Percentiles rank a stretch among this genome's conserved stretches.
Evolutionary conservation across 1,140 invertebrate species (phyloP).

Genomic region (Gryon sp.): DNA sequence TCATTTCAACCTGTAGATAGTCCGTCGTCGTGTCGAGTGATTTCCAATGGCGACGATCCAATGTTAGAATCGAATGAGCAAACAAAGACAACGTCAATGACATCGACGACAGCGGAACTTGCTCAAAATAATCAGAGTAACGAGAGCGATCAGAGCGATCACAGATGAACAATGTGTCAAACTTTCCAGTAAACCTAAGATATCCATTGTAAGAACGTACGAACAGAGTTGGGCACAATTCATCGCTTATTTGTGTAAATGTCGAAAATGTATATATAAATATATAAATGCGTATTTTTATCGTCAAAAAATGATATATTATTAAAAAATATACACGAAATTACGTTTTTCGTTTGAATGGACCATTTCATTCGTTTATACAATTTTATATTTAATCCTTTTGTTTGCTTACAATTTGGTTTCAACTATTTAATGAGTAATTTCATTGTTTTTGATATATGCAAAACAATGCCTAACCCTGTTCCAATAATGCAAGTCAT

Average conservation of each 20-base stretch:
- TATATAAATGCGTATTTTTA: too few species aligned
- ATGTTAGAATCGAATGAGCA: constrained; percentile 75
- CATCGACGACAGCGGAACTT: too few species aligned
- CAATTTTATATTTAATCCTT: too few species aligned
- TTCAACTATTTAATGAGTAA: constrained; percentile 1
- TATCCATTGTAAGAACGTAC: constrained; percentile 1
- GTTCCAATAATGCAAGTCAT: constrained; percentile 45
- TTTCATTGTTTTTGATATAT: not conserved
- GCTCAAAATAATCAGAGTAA: constrained; percentile 62
- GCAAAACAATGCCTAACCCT: constrained; percentile 24
- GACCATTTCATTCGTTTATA: too few species aligned
- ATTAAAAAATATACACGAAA: too few species aligned
- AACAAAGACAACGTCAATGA: constrained; percentile 50
- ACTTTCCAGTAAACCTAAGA: constrained; percentile 37
- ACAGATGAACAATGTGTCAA: constrained; percentile 65
- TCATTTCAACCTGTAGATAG: constrained; percentile 81
- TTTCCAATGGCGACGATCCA: constrained; percentile 71
- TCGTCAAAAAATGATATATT: too few species aligned
- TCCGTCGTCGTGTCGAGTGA: constrained; percentile 75
- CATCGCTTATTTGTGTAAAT: too few species aligned
- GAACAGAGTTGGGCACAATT: constrained; percentile 42
- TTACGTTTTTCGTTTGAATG: too few species aligned
- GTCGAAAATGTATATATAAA: too few species aligned
- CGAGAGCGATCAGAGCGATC: constrained; percentile 67
- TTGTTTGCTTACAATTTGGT: not conserved